Base-by-base conservation (phyloP, 1,140 invertebrate species). In the Parasteatoda tepidariorum region DNA sequence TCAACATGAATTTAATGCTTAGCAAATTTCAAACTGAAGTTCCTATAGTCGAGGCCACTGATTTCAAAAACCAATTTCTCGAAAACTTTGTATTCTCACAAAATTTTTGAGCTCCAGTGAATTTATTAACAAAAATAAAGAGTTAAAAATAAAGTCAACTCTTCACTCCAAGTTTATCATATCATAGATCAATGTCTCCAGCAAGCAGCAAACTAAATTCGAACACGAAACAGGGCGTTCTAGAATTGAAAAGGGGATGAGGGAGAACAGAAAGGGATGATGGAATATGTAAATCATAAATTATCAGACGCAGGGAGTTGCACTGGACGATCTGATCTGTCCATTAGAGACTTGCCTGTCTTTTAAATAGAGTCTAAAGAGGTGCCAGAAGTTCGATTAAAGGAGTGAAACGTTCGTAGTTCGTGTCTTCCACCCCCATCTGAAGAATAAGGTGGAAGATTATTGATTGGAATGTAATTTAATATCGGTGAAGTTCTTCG, bases 401-500 rank as follows among this genome's bases (percentile, higher is more conserved):
- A 18, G 22, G 64, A 22, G 28, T 30, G 13, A 78, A 28, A 28
- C 62, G n/a, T n/a, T n/a, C n/a, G n/a, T n/a, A n/a, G n/a, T n/a
- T 78, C 41, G n/a, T 9, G 24, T 59, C 6, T 34, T 28, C 57
- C 18, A 22, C 34, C 73, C 13, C 18, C 59, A n/a, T 64, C 15
- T 41, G 30, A 57, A 57, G 62, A 66, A 48, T 13, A 9, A 26
- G 66, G 71, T n/a, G 30, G 75, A 79, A 54, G 78, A 70, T 38
- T 81, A 81, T 81, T 81, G 78, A 81, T 81, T 70, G 78, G 61
- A 81, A 48, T 61, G 78, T 81, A 81, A 81, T 81, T 81, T 68
- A 81, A 81, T 81, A 81, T 81, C 66, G 78, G 66, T 81, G 48
- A 81, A 66, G 68, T 79, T 62, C 59, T 61, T 13, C 59, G 64